Conservation (phyloP, 2,113 vertebrate genomes). For the Sarotherodon lohbergeri region DNA sequence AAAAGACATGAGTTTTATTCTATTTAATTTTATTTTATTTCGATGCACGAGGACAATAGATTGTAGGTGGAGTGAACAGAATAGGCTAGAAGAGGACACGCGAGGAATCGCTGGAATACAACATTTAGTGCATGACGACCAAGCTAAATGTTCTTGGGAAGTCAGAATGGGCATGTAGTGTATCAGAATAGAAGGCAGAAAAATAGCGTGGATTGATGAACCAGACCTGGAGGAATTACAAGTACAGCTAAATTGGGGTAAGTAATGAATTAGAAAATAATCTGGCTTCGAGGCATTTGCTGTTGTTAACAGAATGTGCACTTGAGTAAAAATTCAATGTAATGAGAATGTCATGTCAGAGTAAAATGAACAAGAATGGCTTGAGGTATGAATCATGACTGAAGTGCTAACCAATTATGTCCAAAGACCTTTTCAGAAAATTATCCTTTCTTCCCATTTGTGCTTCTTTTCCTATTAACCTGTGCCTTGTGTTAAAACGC, state of each 20-base stretch:
- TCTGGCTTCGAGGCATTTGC: constrained; percentile 44
- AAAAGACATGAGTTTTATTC: neutral
- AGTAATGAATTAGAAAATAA: constrained; percentile 52
- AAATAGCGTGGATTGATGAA: neutral
- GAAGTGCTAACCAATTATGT: constrained; percentile 48
- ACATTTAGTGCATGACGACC: neutral
- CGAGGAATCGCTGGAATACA: neutral
- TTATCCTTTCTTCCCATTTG: constrained; percentile 52
- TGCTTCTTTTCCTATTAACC: constrained; percentile 59
- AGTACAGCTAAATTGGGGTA: neutral
- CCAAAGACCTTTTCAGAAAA: constrained; percentile 32
- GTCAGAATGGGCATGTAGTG: neutral
- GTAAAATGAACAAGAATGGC: constrained; percentile 47
- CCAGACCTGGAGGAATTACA: constrained; percentile 13
- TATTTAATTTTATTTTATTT: neutral
- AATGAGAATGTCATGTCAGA: constrained; percentile 50
- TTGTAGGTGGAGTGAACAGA: neutral
- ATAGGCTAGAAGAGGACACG: neutral
- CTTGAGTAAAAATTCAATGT: constrained; percentile 39
- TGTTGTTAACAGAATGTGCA: constrained; percentile 47
- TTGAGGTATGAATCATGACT: constrained; percentile 51
- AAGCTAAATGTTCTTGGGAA: neutral
- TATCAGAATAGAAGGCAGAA: neutral
- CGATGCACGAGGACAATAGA: neutral
- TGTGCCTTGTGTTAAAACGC: constrained; percentile 60